Base-by-base conservation (phyloP, 2,113 vertebrate species). In the Cyanocitta stelleri region DNA sequence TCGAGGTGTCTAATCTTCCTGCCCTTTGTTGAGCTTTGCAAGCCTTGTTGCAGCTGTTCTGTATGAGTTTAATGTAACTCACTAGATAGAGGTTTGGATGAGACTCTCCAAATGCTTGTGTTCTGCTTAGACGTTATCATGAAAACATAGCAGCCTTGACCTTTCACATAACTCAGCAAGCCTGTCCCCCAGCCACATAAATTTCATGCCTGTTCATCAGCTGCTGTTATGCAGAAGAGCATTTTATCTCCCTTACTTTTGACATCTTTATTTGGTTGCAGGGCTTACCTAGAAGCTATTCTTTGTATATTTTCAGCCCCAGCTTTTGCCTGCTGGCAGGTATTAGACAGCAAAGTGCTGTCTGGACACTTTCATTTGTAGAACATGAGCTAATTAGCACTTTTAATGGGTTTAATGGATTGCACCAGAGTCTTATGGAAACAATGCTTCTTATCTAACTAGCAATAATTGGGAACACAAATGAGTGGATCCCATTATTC, bases 141-240 rank as follows among this genome's bases (percentile, higher is more conserved):
- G 85, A 96, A 97, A 96, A 96, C 95, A 96, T 79, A 86, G 81
- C 71, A 93, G 94, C 95, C 95, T 96, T 96, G 97, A 97, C 95
- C 97, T 97, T 94, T 94, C 85, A 80, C 80, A 90, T 96, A 96
- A 86, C 95, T 97, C 44, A 51, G 90, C 84, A 92, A 87, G 89
- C 90, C 72, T 92, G 81, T 95, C 54, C 76, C 86, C 19, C 49
- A 69, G 88, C 64, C 82, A 90, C 93, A 95, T 90, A 77, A 85
- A 96, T 97, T 96, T 97, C 85, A 89, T 96, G 95, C 90, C 94
- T 96, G 51, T 89, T 94, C 84, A 88, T 96, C 96, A 96, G 94
- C 96, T 97, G 94, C 91, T 87, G 55, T 89, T 85, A 85, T 62
- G 72, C 41, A 91, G 75, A 90, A 64, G 37, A 86, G 13, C 63